Evolutionary conservation across 2,113 vertebrate genomes (phyloP).

Genomic region (Mesoclemmys tuberculata): DNA sequence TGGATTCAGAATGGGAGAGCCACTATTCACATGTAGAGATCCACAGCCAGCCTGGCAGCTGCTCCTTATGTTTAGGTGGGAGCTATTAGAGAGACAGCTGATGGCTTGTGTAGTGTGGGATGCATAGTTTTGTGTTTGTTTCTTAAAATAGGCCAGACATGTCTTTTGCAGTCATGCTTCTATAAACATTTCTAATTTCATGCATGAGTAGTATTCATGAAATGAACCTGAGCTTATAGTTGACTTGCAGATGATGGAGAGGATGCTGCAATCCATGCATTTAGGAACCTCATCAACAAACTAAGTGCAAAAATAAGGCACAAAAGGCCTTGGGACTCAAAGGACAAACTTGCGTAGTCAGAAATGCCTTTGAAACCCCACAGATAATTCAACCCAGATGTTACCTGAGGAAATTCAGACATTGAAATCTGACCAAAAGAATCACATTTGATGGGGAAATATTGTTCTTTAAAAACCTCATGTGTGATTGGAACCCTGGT

Average conservation of each 20-base stretch:
- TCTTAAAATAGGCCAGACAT: neutral
- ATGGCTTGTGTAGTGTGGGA: neutral
- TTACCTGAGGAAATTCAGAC: neutral
- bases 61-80: neutral
- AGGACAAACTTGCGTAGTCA: neutral
- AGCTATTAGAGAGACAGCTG: neutral
- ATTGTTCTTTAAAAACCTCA: neutral
- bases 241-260: neutral
- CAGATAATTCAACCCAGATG: neutral
- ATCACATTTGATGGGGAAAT: neutral
- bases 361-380: neutral
- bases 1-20: neutral
- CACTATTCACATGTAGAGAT: neutral
- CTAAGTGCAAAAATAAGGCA: neutral
- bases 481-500: neutral
- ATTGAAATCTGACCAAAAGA: neutral
- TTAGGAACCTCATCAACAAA: neutral
- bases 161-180: neutral
- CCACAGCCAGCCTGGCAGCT: neutral
- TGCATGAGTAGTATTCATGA: neutral
- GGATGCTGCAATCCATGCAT: neutral
- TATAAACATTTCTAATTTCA: accelerated
- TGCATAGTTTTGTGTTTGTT: neutral
- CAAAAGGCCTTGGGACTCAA: neutral
- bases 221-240: neutral